Conservation (phyloP, 2,888 invertebrate genomes). For the Acanthoscelides obtectus region DNA sequence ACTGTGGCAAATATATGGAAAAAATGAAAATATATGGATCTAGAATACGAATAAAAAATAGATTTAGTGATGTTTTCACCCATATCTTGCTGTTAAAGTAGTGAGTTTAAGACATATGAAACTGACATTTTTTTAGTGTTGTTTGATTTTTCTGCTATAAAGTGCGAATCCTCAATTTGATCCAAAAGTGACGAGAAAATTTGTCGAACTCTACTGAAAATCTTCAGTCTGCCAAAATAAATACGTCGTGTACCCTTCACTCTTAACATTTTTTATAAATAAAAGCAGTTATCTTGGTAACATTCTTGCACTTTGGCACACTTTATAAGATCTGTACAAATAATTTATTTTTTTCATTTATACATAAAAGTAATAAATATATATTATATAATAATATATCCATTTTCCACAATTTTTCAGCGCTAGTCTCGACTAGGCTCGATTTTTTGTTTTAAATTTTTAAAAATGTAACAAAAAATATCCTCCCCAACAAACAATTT, state of each 20-base stretch:
- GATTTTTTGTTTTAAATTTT: slow-evolving; percentile 29
- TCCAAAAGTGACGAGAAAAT: not conserved
- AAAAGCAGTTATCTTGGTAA: slow-evolving; percentile 46
- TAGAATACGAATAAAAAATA: too few species aligned
- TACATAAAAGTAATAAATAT: slow-evolving; percentile 48
- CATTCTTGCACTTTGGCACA: slow-evolving; percentile 51
- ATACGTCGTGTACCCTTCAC: slow-evolving; percentile 46
- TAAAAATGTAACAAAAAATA: slow-evolving; percentile 54
- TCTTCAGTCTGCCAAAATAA: slow-evolving; percentile 35
- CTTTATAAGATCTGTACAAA: slow-evolving; percentile 50
- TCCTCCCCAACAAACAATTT: slow-evolving; percentile 57
- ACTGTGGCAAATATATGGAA: not conserved
- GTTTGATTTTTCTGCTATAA: not conserved
- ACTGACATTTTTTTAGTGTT: too few species aligned
- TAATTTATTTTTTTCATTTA: slow-evolving; percentile 48
- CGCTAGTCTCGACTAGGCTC: slow-evolving; percentile 29
- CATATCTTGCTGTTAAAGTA: too few species aligned
- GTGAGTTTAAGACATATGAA: too few species aligned
- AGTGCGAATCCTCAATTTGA: not conserved
- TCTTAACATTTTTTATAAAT: slow-evolving; percentile 42
- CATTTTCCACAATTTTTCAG: slow-evolving; percentile 48
- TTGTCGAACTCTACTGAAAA: not conserved
- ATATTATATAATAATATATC: slow-evolving; percentile 47
- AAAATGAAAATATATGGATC: not conserved
- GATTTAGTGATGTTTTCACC: too few species aligned